Conservation (phyloP, 2,888 invertebrate genomes). For the Diplolepis rosae region DNA sequence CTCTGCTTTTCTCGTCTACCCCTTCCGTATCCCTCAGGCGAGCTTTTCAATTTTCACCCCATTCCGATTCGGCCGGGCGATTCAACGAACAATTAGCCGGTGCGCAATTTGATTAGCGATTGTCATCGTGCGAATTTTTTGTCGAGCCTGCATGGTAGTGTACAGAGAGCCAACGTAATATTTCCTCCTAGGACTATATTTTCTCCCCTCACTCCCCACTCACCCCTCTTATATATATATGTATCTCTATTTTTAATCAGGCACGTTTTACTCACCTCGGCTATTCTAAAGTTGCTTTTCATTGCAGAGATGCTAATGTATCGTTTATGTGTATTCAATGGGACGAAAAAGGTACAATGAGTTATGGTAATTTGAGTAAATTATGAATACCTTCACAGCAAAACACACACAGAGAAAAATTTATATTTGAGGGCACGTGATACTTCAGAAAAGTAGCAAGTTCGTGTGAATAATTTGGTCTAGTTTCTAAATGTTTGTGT, state of each 20-base stretch:
- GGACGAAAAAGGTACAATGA: neutral
- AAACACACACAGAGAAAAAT: too few species aligned
- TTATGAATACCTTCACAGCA: too few species aligned
- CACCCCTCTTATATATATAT: too few species aligned
- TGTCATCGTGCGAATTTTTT: conserved; percentile 62
- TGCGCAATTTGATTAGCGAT: conserved; percentile 70
- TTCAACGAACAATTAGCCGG: conserved; percentile 66
- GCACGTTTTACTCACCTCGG: neutral
- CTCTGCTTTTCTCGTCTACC: too few species aligned
- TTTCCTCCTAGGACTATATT: conserved; percentile 8
- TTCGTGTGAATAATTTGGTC: too few species aligned
- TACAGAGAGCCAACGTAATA: conserved; percentile 1
- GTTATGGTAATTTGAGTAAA: neutral
- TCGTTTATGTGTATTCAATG: neutral
- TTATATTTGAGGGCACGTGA: too few species aligned
- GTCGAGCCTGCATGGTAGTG: conserved; percentile 25
- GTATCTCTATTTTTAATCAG: conserved; percentile 13
- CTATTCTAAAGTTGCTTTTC: conserved; percentile 1
- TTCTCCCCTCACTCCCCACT: neutral
- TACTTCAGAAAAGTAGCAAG: too few species aligned
- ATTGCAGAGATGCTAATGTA: conserved; percentile 14
- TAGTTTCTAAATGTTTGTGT: too few species aligned
- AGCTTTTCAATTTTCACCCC: conserved; percentile 61
- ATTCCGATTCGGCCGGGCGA: conserved; percentile 60
- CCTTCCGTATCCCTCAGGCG: conserved; percentile 49